Evolutionary conservation across 2,113 vertebrate species (phyloP).

Genomic region (Tyrannus savana): DNA sequence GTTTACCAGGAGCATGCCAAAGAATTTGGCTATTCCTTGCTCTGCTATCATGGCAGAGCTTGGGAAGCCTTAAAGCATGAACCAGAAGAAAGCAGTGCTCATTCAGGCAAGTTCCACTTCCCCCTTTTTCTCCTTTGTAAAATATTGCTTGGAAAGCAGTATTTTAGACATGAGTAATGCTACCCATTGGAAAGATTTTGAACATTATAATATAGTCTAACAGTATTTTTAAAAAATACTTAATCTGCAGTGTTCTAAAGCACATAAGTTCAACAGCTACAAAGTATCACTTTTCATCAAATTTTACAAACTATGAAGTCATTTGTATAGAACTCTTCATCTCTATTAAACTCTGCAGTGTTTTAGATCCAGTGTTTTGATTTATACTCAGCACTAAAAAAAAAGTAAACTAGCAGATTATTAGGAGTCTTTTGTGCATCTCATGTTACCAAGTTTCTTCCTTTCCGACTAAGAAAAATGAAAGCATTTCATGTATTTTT

Average conservation of each 20-base stretch:
- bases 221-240: neutral
- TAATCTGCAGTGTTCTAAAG: neutral
- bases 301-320: neutral
- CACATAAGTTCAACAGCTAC: neutral
- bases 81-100: neutral
- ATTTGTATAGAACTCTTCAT: neutral
- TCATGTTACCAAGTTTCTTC: neutral
- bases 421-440: neutral
- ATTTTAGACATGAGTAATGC: neutral
- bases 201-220: neutral
- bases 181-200: neutral
- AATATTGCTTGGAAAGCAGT: neutral
- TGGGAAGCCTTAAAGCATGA: neutral
- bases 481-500: neutral
- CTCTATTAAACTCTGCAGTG: neutral
- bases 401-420: neutral
- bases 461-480: neutral
- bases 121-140: neutral
- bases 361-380: neutral
- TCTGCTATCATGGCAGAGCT: neutral
- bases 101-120: neutral
- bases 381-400: neutral
- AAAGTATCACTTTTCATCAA: neutral
- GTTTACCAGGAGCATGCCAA: neutral
- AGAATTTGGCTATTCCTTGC: conserved; percentile 32